Conservation (phyloP, 2,113 vertebrate genomes). For the Oreotrochilus melanogaster region DNA sequence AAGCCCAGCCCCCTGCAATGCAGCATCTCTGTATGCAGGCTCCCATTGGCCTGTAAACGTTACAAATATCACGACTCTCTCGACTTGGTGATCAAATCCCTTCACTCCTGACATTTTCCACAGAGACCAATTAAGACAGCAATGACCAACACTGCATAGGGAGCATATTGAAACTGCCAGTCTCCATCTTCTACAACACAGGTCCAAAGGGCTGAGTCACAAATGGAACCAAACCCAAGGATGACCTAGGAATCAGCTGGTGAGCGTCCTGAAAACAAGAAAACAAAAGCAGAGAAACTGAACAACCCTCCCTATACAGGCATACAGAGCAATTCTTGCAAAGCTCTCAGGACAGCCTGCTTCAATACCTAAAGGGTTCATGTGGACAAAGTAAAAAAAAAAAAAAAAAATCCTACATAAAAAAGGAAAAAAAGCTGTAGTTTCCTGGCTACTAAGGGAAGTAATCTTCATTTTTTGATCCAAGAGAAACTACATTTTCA, state of each 20-base stretch:
- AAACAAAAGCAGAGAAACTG: not conserved
- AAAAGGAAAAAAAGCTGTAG: not conserved
- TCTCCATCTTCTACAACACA: not conserved
- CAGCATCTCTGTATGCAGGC: not conserved
- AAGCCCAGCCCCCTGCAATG: not conserved
- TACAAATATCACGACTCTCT: not conserved
- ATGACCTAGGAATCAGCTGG: slow-evolving; percentile 8
- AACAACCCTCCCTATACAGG: not conserved
- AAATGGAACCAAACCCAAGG: slow-evolving; percentile 19
- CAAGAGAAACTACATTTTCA: not conserved
- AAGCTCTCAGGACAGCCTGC: not conserved
- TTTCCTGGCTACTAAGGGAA: not conserved
- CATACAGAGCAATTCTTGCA: not conserved
- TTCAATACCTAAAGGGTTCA: not conserved
- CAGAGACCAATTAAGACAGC: not conserved
- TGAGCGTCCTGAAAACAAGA: not conserved
- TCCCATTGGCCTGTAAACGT: accelerated
- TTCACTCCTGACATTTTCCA: not conserved
- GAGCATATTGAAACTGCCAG: not conserved
- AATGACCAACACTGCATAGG: not conserved
- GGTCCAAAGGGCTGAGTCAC: not conserved
- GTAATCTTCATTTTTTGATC: not conserved
- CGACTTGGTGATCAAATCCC: not conserved
- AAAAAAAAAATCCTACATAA: not conserved
- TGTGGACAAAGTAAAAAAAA: accelerated